A percentile compares a stretch with the other conserved stretches of the same genome.
Conservation (phyloP, 1,140 invertebrate genomes). For the Triops cancriformis region DNA sequence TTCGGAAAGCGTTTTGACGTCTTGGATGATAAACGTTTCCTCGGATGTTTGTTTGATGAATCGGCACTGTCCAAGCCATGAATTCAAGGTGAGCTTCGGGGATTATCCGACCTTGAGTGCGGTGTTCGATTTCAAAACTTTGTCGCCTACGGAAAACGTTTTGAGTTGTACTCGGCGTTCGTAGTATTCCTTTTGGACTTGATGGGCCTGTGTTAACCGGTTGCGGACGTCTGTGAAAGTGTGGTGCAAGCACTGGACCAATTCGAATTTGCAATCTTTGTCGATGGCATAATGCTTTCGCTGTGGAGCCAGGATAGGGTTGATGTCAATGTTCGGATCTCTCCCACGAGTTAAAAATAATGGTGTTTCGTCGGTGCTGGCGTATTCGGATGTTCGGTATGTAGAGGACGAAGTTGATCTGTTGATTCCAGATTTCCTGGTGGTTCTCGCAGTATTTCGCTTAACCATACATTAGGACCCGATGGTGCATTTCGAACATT, state of each 20-base stretch:
- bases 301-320: neutral
- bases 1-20: too few species aligned
- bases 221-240: neutral
- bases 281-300: neutral
- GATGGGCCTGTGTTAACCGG: neutral
- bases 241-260: neutral
- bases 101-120: too few species aligned
- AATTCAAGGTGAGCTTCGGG: neutral
- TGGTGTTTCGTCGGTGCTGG: conserved; percentile 16
- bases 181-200: neutral
- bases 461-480: neutral
- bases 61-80: too few species aligned
- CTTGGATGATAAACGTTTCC: too few species aligned
- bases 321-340: neutral
- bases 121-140: neutral
- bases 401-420: neutral
- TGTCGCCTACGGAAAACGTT: neutral
- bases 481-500: too few species aligned
- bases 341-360: neutral
- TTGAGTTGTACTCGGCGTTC: neutral
- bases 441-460: neutral
- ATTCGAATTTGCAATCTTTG: neutral
- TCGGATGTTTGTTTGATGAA: too few species aligned
- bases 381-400: neutral
- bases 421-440: neutral